Evolutionary conservation across 2,888 invertebrate genomes (phyloP).

Genomic region (Gordius sp.): DNA sequence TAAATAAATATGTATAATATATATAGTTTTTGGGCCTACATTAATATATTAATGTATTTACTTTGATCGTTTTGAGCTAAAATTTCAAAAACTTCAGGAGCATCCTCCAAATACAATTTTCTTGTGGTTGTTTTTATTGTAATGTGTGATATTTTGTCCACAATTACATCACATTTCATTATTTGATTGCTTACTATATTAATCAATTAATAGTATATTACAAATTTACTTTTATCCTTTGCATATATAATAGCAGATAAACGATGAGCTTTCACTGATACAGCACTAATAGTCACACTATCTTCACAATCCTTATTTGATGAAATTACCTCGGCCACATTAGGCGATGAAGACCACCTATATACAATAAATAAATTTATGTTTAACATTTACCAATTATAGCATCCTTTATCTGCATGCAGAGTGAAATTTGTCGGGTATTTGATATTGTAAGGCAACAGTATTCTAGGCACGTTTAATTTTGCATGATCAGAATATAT

Average conservation of each 20-base stretch:
- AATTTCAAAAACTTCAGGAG: constrained; percentile 12
- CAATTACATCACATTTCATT: constrained; percentile 10
- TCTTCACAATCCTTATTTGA: neutral
- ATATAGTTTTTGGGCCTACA: too few species aligned
- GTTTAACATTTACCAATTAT: neutral
- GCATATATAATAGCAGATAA: neutral
- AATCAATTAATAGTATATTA: neutral
- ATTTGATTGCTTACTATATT: neutral
- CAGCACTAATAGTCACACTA: neutral
- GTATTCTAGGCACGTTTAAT: constrained; percentile 4
- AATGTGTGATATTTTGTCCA: neutral
- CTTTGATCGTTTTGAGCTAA: constrained; percentile 1
- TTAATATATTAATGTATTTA: neutral
- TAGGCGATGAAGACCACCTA: neutral
- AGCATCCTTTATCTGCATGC: neutral
- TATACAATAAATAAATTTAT: neutral
- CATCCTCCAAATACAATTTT: constrained; percentile 3
- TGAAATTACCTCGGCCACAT: neutral
- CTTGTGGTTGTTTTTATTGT: neutral
- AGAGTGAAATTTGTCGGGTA: neutral
- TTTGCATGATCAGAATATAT: neutral
- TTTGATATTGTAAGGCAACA: constrained; percentile 1
- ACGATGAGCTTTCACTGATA: neutral
- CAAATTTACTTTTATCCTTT: neutral
- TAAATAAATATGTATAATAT: too few species aligned